These are phyloP conservation scores for Pholis gunnellus DNA, from an alignment of 2,113 vertebrate species.

Conservation along the genomic window DNA sequence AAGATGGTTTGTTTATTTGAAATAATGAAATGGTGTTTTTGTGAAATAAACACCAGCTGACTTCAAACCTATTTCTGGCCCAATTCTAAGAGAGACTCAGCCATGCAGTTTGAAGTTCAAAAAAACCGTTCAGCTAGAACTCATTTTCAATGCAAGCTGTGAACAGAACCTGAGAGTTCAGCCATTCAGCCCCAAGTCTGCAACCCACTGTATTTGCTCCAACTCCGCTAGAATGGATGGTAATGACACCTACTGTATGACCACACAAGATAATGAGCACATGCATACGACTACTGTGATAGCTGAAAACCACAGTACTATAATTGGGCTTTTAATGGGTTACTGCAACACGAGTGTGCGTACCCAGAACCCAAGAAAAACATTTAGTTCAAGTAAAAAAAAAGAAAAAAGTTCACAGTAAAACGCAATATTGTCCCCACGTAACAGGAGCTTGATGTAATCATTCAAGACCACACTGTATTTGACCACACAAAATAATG, in stretches of 20 bases:
- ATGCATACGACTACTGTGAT: constrained; percentile 51
- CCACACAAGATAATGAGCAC: constrained; percentile 66
- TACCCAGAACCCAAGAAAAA: constrained; percentile 16
- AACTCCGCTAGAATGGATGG: constrained; percentile 39
- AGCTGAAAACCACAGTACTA: constrained; percentile 36
- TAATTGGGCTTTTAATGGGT: constrained; percentile 66
- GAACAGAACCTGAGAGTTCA: constrained; percentile 59
- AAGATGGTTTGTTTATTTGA: constrained; percentile 42
- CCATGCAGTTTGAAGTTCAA: constrained; percentile 34
- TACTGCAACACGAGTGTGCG: constrained; percentile 35
- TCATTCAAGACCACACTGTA: constrained; percentile 60
- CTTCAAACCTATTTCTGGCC: constrained; percentile 28
- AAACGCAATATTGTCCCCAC: constrained; percentile 31
- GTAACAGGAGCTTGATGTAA: constrained; percentile 53
- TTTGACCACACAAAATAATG: constrained; percentile 67
- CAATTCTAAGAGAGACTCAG: constrained; percentile 7
- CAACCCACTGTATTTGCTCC: constrained; percentile 34
- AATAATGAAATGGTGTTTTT: constrained; percentile 37
- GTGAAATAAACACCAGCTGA: constrained; percentile 37
- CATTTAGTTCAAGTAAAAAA: constrained; percentile 6
- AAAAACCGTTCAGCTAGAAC: constrained; percentile 36
- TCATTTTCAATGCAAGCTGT: constrained; percentile 45
- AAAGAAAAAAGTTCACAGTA: constrained; percentile 14
- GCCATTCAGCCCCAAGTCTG: constrained; percentile 31
- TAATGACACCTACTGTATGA: constrained; percentile 56